phyloP scores from a whole-genome alignment of 2,113 vertebrate genomes.

The Plecotus auritus region DNA sequence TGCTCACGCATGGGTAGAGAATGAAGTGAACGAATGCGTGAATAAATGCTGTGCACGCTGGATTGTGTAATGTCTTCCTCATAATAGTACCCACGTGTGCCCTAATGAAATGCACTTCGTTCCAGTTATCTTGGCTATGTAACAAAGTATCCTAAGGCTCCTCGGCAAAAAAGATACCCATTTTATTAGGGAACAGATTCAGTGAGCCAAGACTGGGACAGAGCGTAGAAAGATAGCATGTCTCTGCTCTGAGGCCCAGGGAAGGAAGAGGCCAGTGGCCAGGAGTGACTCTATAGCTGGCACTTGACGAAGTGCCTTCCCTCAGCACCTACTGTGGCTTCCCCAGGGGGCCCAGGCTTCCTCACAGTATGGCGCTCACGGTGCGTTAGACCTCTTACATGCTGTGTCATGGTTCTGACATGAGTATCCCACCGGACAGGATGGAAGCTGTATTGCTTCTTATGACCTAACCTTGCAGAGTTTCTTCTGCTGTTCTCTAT shows the following conservation, averaged over 20 bases:
- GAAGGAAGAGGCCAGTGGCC: too few species aligned
- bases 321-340: neutral
- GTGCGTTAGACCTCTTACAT: neutral
- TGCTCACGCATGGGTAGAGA: neutral
- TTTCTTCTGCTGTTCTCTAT: neutral
- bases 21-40: neutral
- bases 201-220: neutral
- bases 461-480: neutral
- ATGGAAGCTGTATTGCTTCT: neutral
- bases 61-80: neutral
- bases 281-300: neutral
- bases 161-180: neutral
- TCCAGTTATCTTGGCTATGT: neutral
- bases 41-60: neutral
- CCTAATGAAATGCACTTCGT: neutral
- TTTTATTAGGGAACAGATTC: neutral
- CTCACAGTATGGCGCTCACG: neutral
- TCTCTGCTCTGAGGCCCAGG: neutral
- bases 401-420: neutral
- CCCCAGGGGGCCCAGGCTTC: too few species aligned
- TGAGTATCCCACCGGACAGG: neutral
- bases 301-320: neutral
- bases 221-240: neutral
- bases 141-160: neutral
- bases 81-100: neutral